Evolutionary conservation across 2,797 vertebrate genomes (phyloP).

Genomic region (Apodemus agrarius): DNA sequence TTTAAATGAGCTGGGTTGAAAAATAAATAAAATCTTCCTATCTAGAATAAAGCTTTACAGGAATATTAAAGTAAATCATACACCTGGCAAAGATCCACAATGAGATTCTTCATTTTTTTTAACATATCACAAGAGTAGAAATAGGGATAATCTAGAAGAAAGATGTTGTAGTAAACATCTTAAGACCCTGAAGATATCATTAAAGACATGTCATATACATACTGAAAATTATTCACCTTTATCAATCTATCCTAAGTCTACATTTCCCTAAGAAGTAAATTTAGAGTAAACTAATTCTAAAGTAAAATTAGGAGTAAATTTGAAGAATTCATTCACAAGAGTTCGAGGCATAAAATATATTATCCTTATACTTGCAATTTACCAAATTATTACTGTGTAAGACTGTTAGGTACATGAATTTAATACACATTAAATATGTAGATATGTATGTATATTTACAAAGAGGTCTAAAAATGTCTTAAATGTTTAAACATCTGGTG

Average conservation of each 20-base stretch:
- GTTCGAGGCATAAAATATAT: background rate
- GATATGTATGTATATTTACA: no score
- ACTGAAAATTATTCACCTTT: background rate
- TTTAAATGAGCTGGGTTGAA: background rate
- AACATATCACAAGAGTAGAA: slow-evolving; percentile 8
- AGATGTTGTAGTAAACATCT: background rate
- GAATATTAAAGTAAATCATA: background rate
- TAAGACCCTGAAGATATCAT: background rate
- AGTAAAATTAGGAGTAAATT: background rate
- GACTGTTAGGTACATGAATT: background rate
- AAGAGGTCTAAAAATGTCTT: background rate
- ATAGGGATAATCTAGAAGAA: background rate
- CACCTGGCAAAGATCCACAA: background rate
- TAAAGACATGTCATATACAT: background rate
- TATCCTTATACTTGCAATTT: background rate
- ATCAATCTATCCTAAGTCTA: background rate
- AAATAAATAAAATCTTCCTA: background rate
- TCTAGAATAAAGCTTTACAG: background rate
- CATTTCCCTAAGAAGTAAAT: background rate
- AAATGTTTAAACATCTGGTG: background rate
- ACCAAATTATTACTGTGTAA: background rate
- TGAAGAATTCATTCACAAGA: background rate
- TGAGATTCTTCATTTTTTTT: background rate
- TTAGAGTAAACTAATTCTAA: background rate
- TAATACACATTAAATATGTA: background rate